Percentiles rank a stretch among this genome's conserved stretches.
These are phyloP conservation scores for Telmatochromis sp. DNA, from an alignment of 2,113 vertebrate genomes.

Conservation along the genomic window DNA sequence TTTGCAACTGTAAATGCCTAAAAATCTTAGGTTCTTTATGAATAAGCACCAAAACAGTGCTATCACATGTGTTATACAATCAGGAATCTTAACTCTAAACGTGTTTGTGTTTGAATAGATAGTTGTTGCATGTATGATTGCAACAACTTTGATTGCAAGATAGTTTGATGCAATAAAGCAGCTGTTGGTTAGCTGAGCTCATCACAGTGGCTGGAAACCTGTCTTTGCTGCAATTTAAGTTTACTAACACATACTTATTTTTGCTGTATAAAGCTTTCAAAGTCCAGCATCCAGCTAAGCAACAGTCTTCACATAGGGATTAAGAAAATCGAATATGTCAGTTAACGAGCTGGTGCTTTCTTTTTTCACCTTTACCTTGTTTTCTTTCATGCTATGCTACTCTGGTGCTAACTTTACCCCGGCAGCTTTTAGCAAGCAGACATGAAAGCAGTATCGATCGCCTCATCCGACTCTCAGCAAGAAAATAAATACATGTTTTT, in stretches of 20 bases:
- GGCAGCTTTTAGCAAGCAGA: background rate
- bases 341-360: background rate
- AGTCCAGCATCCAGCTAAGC: background rate
- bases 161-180: background rate
- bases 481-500: background rate
- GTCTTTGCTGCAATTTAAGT: background rate
- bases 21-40: background rate
- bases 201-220: background rate
- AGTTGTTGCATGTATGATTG: background rate
- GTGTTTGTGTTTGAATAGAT: background rate
- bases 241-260: background rate
- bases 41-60: background rate
- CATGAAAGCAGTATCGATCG: background rate
- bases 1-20: background rate
- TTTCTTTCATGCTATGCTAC: background rate
- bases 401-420: background rate
- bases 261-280: background rate
- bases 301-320: background rate
- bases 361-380: background rate
- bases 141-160: background rate
- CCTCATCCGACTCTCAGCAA: background rate
- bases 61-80: background rate
- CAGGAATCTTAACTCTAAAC: background rate
- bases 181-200: background rate
- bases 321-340: background rate